Evolutionary conservation across 2,888 invertebrate genomes (phyloP).

Genomic region (Thereva unica): DNA sequence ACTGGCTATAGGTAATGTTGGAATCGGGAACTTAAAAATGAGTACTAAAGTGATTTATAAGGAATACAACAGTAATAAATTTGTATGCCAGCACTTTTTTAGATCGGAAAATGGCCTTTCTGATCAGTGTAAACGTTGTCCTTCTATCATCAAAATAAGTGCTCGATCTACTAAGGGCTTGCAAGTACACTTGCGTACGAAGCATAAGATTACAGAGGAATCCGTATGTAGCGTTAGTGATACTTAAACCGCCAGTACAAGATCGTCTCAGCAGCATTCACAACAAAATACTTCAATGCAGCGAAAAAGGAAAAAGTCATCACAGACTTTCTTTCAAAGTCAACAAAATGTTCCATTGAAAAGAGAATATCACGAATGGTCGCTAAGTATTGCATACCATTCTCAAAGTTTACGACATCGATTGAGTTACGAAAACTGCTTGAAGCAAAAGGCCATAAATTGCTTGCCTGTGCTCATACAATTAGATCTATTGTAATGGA

Average conservation of each 20-base stretch:
- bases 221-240: not conserved
- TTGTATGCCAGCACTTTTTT: not conserved
- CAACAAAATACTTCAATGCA: not conserved
- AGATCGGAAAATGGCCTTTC: constrained; percentile 52
- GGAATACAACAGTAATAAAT: too few species aligned
- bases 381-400: constrained; percentile 2
- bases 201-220: not conserved
- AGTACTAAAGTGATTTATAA: too few species aligned
- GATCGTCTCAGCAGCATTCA: not conserved
- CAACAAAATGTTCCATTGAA: not conserved
- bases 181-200: not conserved
- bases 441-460: constrained; percentile 6
- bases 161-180: constrained; percentile 6
- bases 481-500: constrained; percentile 4
- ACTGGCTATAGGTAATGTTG: too few species aligned
- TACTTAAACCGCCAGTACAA: not conserved
- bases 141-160: constrained; percentile 1
- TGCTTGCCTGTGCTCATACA: not conserved
- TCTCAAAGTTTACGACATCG: constrained; percentile 1
- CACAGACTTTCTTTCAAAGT: not conserved
- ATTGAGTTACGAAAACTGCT: not conserved
- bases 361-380: not conserved
- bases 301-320: not conserved
- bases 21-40: too few species aligned
- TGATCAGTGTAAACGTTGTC: constrained; percentile 1